Conservation (phyloP, 2,113 vertebrate species). For the Pogonocichla stellata region DNA sequence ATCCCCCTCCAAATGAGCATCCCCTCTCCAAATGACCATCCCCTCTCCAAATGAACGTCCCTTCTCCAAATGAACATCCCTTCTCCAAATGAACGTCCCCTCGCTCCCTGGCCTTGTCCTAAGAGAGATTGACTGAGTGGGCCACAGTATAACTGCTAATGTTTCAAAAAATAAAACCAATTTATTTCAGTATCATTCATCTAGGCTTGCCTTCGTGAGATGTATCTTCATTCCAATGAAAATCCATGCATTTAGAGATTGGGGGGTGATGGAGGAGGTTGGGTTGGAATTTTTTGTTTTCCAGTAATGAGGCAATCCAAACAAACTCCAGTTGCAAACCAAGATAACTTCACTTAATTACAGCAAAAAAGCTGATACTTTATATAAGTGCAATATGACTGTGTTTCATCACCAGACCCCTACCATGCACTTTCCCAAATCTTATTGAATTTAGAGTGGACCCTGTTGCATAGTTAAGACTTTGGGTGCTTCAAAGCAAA, state of each 20-base stretch:
- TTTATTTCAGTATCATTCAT: not conserved
- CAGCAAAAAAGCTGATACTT: not conserved
- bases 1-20: accelerated
- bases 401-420: not conserved
- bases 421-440: not conserved
- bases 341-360: not conserved
- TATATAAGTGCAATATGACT: not conserved
- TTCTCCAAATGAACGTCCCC: accelerated
- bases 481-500: not conserved
- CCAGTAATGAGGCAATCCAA: not conserved
- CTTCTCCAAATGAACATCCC: too few relatives aligned
- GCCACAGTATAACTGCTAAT: not conserved
- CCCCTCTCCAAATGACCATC: too few relatives aligned
- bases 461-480: not conserved
- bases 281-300: not conserved
- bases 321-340: not conserved
- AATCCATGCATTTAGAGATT: not conserved
- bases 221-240: not conserved
- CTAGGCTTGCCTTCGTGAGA: not conserved
- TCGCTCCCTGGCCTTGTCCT: accelerated
- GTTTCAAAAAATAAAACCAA: not conserved
- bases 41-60: too few relatives aligned
- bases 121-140: not conserved
- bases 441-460: not conserved
- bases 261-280: not conserved